Base-by-base conservation (phyloP, 1,140 invertebrate genomes). In the Papilio machaon region DNA sequence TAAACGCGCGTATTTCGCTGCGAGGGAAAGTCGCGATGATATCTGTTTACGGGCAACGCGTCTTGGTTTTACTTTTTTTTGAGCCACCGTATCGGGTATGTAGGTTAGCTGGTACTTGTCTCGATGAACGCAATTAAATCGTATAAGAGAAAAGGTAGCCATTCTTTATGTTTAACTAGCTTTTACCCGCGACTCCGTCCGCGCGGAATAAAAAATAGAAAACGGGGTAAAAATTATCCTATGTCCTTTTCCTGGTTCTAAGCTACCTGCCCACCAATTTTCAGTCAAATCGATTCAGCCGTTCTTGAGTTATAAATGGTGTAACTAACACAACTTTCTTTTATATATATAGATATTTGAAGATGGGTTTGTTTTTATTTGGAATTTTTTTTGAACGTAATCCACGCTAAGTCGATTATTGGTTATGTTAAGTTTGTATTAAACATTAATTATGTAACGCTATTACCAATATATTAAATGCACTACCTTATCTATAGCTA, bases 31-130 rank as follows among this genome's bases (percentile, higher is more conserved):
- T 76, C 74, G 47, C 46, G 47, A 76, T 76, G 74, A 76, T 76
- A 76, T 76, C 74, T 76, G 74, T 76, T 52, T 76, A 76, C 74
- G 74, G 74, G 74, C 74, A 76, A 76, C 74, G 47, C 74, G 74
- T 76, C 74, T 76, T 13, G 74, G 19, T 76, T 76, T 76, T 76
- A 76, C 74, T 76, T 76, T 76, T 76, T 70, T 70, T 64, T 75
- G n/a, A 76, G 47, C 43, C 19, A 54, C 74, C 74, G 74, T 52
- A 76, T 76, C 47, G 74, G 74, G 74, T 76, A 76, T 76, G 74
- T 76, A 76, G 74, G 74, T 76, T n/a, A 76, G 47, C 47, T 52
- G 43, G 47, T 49, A 52, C 74, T 47, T 47, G 74, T 49, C 74
- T 19, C 47, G 74, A 52, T 46, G 74, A 52, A 54, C 74, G 23